Evolutionary conservation across 1,140 invertebrate species (phyloP).

Genomic region (Gonatopus flavifemur): DNA sequence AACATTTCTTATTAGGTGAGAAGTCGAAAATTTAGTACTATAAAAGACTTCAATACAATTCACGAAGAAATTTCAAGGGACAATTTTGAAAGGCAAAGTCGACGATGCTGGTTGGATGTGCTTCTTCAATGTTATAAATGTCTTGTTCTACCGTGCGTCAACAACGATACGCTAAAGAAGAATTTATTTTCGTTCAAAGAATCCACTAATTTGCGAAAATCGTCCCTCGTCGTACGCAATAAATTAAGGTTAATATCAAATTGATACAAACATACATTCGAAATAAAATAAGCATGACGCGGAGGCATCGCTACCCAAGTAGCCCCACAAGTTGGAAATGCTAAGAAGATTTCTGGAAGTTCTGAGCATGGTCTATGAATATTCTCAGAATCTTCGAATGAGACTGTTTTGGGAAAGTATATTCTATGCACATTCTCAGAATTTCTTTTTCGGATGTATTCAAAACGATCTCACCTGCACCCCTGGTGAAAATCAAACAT

Average conservation of each 20-base stretch:
- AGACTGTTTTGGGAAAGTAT: no score
- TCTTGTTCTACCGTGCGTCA: slow-evolving; percentile 29
- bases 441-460: no score
- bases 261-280: neutral
- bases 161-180: neutral
- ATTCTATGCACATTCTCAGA: no score
- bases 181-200: neutral
- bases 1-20: neutral
- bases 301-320: neutral
- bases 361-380: no score
- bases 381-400: no score
- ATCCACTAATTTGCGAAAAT: neutral
- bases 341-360: no score
- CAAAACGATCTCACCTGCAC: no score
- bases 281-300: neutral
- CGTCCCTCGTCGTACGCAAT: neutral
- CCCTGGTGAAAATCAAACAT: no score
- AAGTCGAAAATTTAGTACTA: no score
- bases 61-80: no score
- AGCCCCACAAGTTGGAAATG: no score
- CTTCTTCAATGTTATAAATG: slow-evolving; percentile 48
- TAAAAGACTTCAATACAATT: no score
- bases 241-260: slow-evolving; percentile 1
- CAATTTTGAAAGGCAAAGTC: slow-evolving; percentile 40
- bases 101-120: slow-evolving; percentile 52